phyloP scores from a whole-genome alignment of 2,113 vertebrate species.

The Anarhynchus alexandrinus region DNA sequence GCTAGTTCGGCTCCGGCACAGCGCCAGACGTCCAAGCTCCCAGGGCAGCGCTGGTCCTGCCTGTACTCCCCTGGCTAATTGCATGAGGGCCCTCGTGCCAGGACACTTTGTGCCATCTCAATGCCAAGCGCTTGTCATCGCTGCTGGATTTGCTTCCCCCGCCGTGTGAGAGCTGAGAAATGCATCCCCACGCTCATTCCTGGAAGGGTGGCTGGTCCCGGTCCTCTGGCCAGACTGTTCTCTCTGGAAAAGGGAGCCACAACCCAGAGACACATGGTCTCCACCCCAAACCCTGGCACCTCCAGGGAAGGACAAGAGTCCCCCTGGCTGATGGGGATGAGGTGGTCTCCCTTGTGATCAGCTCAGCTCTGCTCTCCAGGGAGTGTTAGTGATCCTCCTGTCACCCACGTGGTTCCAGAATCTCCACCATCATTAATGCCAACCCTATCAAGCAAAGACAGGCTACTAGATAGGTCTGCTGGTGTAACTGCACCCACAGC shows the following conservation, averaged over 20 bases:
- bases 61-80: background rate
- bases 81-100: background rate
- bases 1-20: accelerated
- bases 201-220: background rate
- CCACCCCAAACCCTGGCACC: background rate
- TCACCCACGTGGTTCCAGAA: background rate
- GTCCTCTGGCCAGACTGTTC: background rate
- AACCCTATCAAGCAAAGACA: background rate
- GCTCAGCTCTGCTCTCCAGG: background rate
- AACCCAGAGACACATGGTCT: accelerated
- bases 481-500: background rate
- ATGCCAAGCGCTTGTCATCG: background rate
- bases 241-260: background rate
- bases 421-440: accelerated
- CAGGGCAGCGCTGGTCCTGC: background rate
- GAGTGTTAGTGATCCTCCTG: accelerated
- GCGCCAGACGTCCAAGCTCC: background rate
- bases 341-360: background rate
- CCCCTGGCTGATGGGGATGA: background rate
- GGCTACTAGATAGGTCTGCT: background rate
- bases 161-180: accelerated
- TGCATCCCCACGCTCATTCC: background rate
- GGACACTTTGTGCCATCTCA: background rate
- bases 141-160: background rate
- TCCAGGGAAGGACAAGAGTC: background rate